Evolutionary conservation across 2,113 vertebrate genomes (phyloP).

Genomic region (Madoqua kirkii): DNA sequence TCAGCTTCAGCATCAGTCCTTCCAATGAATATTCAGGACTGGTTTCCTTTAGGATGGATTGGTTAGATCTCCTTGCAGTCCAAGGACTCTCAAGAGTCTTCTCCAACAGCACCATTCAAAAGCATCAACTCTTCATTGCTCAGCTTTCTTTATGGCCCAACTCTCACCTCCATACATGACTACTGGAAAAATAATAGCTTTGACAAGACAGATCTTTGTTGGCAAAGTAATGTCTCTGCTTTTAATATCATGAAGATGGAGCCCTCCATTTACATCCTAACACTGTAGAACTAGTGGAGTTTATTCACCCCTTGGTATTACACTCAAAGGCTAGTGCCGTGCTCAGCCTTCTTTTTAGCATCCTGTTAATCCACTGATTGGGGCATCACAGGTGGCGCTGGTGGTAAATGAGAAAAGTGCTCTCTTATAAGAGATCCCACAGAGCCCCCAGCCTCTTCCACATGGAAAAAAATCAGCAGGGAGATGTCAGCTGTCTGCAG

Average conservation of each 20-base stretch:
- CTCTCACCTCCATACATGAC: not conserved
- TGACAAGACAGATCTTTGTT: not conserved
- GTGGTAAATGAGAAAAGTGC: not conserved
- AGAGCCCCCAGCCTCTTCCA: not conserved
- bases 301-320: not conserved
- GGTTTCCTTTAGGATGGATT: not conserved
- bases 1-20: not conserved
- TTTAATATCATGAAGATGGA: not conserved
- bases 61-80: not conserved
- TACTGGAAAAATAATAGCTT: not conserved
- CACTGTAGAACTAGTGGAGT: not conserved
- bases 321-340: not conserved
- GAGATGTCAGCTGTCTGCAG: not conserved
- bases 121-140: not conserved
- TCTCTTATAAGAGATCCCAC: not conserved
- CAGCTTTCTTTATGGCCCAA: not conserved
- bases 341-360: not conserved
- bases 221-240: not conserved
- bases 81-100: not conserved
- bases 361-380: not conserved
- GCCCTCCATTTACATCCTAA: not conserved
- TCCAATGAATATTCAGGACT: not conserved
- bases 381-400: not conserved
- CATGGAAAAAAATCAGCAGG: not conserved
- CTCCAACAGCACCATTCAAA: not conserved